These are phyloP conservation scores for Samia ricini DNA, from an alignment of 1,140 invertebrate genomes.

Conservation along the genomic window DNA sequence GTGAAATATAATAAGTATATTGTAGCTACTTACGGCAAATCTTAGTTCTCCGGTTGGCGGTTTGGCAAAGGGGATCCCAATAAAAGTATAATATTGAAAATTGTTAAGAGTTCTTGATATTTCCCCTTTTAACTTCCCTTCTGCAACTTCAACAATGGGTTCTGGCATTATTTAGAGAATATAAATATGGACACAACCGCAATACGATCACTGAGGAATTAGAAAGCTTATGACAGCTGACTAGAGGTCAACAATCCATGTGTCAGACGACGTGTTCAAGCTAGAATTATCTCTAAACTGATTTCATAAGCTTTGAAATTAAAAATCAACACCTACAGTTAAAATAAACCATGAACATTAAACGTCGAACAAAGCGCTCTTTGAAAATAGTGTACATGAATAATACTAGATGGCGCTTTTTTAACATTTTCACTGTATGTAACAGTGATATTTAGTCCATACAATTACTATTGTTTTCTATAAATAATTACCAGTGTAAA, in stretches of 20 bases:
- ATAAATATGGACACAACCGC: neutral
- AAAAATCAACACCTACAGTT: neutral
- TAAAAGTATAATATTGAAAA: conserved; percentile 73
- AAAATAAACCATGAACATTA: neutral
- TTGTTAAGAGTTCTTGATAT: conserved; percentile 50
- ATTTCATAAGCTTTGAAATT: neutral
- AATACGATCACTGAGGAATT: neutral
- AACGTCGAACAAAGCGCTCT: neutral
- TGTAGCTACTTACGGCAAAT: conserved; percentile 81
- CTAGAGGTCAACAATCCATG: neutral
- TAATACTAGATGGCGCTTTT: neutral
- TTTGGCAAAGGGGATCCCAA: conserved; percentile 84
- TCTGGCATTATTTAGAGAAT: conserved; percentile 36
- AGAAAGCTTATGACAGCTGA: neutral
- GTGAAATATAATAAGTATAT: too few species aligned
- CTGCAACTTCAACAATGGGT: conserved; percentile 50
- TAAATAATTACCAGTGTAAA: too few species aligned
- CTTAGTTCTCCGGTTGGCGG: conserved; percentile 82
- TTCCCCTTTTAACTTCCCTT: conserved; percentile 63
- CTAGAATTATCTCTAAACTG: neutral
- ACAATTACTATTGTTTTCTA: too few species aligned
- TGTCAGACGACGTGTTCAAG: neutral
- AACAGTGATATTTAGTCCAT: too few species aligned
- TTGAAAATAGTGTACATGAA: too few species aligned
- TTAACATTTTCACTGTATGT: too few species aligned